A percentile compares a stretch with the other conserved stretches of the same genome.
Conservation (phyloP, 2,113 vertebrate genomes). For the Chinchilla lanigera region DNA sequence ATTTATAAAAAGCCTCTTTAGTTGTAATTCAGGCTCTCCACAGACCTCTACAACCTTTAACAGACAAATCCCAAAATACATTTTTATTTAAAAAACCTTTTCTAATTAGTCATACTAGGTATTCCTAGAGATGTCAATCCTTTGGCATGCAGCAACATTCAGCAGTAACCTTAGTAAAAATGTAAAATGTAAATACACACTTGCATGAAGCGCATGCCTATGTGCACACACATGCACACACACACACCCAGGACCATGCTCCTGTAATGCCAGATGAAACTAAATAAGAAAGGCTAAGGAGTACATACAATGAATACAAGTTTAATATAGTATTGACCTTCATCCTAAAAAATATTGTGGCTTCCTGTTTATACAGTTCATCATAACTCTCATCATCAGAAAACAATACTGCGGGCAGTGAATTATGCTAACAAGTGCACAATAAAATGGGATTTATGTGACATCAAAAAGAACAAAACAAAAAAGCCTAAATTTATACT, state of each 20-base stretch:
- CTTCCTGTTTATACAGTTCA: neutral
- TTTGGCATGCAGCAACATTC: neutral
- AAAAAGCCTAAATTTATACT: neutral
- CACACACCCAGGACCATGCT: neutral
- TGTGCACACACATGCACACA: neutral
- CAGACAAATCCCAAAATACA: slow-evolving; percentile 45
- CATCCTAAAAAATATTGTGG: slow-evolving; percentile 1
- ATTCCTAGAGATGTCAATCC: slow-evolving; percentile 16
- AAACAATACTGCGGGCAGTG: neutral
- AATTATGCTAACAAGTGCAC: neutral
- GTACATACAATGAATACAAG: slow-evolving; percentile 18
- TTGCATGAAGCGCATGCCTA: neutral
- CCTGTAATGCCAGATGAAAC: neutral
- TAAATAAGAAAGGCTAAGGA: neutral
- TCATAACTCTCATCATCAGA: neutral
- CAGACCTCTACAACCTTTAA: slow-evolving; percentile 16
- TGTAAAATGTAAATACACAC: slow-evolving; percentile 38
- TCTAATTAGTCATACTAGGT: slow-evolving; percentile 30
- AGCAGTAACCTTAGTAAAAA: slow-evolving; percentile 37
- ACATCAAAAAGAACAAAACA: neutral
- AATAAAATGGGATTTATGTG: neutral
- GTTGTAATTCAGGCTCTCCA: slow-evolving; percentile 37
- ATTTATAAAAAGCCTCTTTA: slow-evolving; percentile 53
- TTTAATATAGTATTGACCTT: neutral
- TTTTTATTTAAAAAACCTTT: slow-evolving; percentile 48